Evolutionary conservation across 2,797 vertebrate genomes (phyloP).

Genomic region (Hephaestus fuliginosus): DNA sequence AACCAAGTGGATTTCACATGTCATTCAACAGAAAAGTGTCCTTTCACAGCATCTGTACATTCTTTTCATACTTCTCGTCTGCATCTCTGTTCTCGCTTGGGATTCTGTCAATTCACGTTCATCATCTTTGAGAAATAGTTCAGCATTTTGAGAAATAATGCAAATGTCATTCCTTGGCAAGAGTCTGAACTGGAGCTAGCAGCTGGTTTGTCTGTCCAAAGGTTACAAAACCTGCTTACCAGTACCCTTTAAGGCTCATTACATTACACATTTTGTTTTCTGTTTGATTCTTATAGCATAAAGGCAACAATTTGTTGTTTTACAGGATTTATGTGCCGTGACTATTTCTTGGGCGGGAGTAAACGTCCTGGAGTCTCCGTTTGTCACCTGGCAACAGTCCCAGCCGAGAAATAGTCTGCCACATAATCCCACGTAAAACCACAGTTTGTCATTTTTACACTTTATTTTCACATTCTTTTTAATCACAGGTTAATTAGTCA

Average conservation of each 20-base stretch:
- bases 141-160: conserved; percentile 14
- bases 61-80: conserved; percentile 31
- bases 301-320: not conserved
- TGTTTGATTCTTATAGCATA: not conserved
- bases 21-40: conserved; percentile 46
- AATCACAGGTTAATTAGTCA: not conserved
- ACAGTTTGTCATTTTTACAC: not conserved
- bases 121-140: not conserved
- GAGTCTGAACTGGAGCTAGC: not conserved
- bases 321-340: not conserved
- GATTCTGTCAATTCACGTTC: conserved; percentile 5
- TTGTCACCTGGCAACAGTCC: not conserved
- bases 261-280: not conserved
- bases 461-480: not conserved
- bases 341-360: not conserved
- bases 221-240: too few species aligned
- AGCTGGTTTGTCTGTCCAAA: not conserved
- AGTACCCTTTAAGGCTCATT: not conserved
- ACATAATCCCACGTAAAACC: not conserved
- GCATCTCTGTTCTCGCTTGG: conserved; percentile 5
- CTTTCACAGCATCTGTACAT: conserved; percentile 54
- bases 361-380: too few species aligned
- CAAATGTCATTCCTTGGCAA: not conserved
- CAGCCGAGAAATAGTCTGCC: not conserved
- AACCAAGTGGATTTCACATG: conserved; percentile 36